Percentiles rank a stretch among this genome's conserved stretches.
These are phyloP conservation scores for Aegypius monachus DNA, from an alignment of 2,113 vertebrate species.

Conservation along the genomic window DNA sequence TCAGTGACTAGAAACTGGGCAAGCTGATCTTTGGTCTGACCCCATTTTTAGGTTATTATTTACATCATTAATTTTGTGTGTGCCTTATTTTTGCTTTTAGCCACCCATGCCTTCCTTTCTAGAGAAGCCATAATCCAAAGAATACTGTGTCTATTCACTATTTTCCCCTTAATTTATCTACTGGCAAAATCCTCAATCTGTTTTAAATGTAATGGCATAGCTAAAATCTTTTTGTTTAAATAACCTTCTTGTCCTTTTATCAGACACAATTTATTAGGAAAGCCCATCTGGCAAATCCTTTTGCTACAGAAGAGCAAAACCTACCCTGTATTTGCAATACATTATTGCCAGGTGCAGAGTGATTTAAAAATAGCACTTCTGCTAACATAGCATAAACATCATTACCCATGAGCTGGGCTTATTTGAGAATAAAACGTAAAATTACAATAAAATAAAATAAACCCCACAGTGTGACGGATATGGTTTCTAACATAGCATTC, in stretches of 20 bases:
- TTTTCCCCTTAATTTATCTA: not conserved
- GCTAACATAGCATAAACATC: slow-evolving; percentile 48
- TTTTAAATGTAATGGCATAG: slow-evolving; percentile 47
- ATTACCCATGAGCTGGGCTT: slow-evolving; percentile 10
- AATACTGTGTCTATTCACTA: not conserved
- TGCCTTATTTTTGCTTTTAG: not conserved
- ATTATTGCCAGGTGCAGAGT: slow-evolving; percentile 62
- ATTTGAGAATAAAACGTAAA: slow-evolving; percentile 34
- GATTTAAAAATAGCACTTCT: slow-evolving; percentile 65
- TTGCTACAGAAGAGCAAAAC: slow-evolving; percentile 41
- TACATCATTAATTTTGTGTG: not conserved
- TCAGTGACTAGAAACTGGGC: not conserved
- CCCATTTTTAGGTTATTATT: not conserved
- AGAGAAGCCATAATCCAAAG: not conserved
- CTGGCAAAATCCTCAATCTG: slow-evolving; percentile 42
- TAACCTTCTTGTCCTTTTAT: slow-evolving; percentile 61
- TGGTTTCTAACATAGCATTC: not conserved
- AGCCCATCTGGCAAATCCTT: slow-evolving; percentile 67
- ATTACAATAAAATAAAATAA: not conserved
- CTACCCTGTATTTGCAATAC: slow-evolving; percentile 53
- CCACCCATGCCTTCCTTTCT: not conserved
- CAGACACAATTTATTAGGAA: slow-evolving; percentile 62
- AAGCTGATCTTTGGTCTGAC: not conserved
- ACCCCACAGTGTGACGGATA: not conserved
- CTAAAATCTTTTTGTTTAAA: slow-evolving; percentile 65